Base-by-base conservation (phyloP, 2,888 invertebrate species). In the Neoaliturus tenellus region DNA sequence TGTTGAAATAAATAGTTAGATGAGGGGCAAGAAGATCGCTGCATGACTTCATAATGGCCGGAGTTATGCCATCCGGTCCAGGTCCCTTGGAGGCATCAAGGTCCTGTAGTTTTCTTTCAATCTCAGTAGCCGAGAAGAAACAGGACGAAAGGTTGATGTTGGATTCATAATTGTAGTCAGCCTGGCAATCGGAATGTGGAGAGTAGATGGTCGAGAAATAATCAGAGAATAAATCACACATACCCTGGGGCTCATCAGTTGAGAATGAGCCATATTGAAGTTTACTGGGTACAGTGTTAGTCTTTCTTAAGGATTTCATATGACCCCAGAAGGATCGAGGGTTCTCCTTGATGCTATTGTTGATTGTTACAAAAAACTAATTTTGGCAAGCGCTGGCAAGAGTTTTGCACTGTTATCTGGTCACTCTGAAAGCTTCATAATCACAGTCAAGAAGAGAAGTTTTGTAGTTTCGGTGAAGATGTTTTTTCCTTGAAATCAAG, bases 1-100 rank as follows among this genome's bases (percentile, higher is more conserved):
- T 31, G 39, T 35, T 35, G 35, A 39, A 71, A 51, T 28, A 78
- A 23, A 28, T 25, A 23, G 78, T 8, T 23, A 78, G n/a, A n/a
- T 78, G 78, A 78, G 78, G 78, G 23, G 78, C 41, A 44, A 78
- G 25, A 51, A 39, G 4, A 25, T 33, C 69, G n/a, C 39, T 69
- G 69, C 69, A 69, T 10, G 33, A 69, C 20, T 35, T 69, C 25
- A 62, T 5, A 69, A 69, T 31, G n/a, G 28, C 75, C 28, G 75
- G 31, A 20, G 48, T 48, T 28, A 75, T 28, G 33, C 23, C 23
- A 55, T 80, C 51, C n/a, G 51, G 80, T 80, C 80, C 80, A 55
- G 80, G 35, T 8, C 80, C 25, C 33, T 58, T 58, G 20, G 31
- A 35, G n/a, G 44, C 33, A 20, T 80, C 33, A 33, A 80, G 55